Evolutionary conservation across 2,113 vertebrate species (phyloP).

Genomic region (Vireo altiloquus): DNA sequence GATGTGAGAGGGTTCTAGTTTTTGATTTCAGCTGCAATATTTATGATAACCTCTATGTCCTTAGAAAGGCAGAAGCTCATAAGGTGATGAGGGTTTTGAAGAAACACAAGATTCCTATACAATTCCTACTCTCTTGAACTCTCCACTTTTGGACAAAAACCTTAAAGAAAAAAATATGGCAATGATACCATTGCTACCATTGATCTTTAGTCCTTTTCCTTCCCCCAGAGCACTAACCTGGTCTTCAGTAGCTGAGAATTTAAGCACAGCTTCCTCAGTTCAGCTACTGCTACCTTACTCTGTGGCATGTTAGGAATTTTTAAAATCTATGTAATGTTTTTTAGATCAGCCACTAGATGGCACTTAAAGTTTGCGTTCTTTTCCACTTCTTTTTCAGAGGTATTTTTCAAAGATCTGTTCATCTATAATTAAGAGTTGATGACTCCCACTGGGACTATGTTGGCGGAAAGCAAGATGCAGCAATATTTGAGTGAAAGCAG

Average conservation of each 20-base stretch:
- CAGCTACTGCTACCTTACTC: background rate
- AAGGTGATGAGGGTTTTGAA: background rate
- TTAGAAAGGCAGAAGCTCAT: background rate
- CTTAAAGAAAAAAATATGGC: background rate
- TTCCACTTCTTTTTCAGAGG: background rate
- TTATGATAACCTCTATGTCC: background rate
- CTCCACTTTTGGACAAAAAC: background rate
- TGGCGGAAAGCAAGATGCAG: constrained; percentile 66
- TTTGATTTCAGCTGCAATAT: background rate
- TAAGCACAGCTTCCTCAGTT: background rate
- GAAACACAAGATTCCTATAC: background rate
- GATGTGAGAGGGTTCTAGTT: background rate
- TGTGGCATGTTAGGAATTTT: background rate
- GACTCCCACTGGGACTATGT: constrained; percentile 47
- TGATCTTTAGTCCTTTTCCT: background rate
- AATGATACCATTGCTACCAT: background rate
- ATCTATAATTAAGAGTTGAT: constrained; percentile 60
- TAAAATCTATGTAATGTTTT: background rate
- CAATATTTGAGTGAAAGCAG: constrained; percentile 68
- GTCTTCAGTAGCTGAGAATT: background rate
- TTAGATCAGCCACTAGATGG: constrained; percentile 73
- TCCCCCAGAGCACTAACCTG: background rate
- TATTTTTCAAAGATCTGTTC: constrained; percentile 16
- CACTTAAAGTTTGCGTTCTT: constrained; percentile 65
- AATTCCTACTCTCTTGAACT: background rate